Base-by-base conservation (phyloP, 2,797 vertebrate species). In the Anguilla megastoma region DNA sequence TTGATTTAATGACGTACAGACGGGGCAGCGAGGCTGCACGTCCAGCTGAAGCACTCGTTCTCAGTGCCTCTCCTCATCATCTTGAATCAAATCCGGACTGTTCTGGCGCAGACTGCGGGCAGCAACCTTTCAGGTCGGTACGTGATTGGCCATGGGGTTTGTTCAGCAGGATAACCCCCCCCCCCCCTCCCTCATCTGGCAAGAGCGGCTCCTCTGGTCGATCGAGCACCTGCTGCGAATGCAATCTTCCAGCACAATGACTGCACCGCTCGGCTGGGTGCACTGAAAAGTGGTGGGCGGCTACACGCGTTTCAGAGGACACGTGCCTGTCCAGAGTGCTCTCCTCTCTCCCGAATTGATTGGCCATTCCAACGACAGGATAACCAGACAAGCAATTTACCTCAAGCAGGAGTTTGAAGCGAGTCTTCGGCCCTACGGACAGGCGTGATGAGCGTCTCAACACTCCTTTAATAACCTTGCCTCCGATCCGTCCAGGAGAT, bases 241-340 rank as follows among this genome's bases (percentile, higher is more conserved):
- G 63, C 63, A 69, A 69, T 69, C 63, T 69, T 69, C 30, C 69
- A 74, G 69, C 69, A 74, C 27, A 74, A 74, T 74, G 69, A 74
- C 69, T 74, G 30, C 30, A 36, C 30, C 69, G 30, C 69, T 74
- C 69, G 33, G 69, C 69, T 3, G 69, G 69, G 69, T 74, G 69
- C 14, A 74, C 69, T 74, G 69, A 74, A 14, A 30, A 74, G 69
- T 74, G 69, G 30, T 4, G 27, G 30, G 30, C 1, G 69, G 69
- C 69, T 14, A 30, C 69, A 33, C 63, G n/a, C 63, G 24, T 69
- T 18, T 69, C 24, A 69, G 27, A 74, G 30, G n/a, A 74, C 69
- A 74, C 69, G 30, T 74, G 27, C 27, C 30, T n/a, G 63, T 6
- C 63, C 24, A 69, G 24, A 33, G 69, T 30, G 27, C 30, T 36